Base-by-base conservation (phyloP, 2,888 invertebrate species). In the Geotrupes spiniger region DNA sequence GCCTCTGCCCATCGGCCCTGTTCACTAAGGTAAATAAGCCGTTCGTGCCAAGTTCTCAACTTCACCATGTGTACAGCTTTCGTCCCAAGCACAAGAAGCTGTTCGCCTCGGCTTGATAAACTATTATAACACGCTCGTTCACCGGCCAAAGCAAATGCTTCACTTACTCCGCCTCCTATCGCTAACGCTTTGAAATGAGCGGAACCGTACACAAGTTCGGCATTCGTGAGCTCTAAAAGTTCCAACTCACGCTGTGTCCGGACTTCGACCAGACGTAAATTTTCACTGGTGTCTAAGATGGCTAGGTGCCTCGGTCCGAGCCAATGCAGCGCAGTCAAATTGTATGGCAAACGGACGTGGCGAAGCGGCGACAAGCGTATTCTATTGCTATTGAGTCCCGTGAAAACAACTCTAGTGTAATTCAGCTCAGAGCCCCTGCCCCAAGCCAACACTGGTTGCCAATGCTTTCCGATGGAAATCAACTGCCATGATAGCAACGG, bases 401-500 rank as follows among this genome's bases (percentile, higher is more conserved):
- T 60, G 62, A 71, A 46, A 64, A 71, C 64, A 29, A 87, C 84
- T 71, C 93, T 88, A 63, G 92, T 89, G 77, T 95, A 96, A 70
- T 89, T 87, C 40, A 98, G 75, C 36, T 84, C 84, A 56, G 81
- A 84, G 41, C 92, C 89, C 39, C 97, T 79, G 0, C 89, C 96
- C 68, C 94, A 91, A 0, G 95, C 91, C 46, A 97, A 76, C 5
- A 96, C 87, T 9, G 94, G 92, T 58, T 84, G 78, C 28, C 79
- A 76, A 1, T 81, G 80, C 37, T 87, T 82, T 66, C 91, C 89
- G 54, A 92, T 88, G 6, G 90, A 80, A 10, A 92, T 90, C 73
- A 90, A 82, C 73, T 92, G 94, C 97, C 97, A 98, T 21, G 92
- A 87, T 15, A 98, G 76, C 37, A 96, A 80, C 0, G 98, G 98